Conservation (phyloP, 1,140 invertebrate species). For the Hirudo medicinalis region DNA sequence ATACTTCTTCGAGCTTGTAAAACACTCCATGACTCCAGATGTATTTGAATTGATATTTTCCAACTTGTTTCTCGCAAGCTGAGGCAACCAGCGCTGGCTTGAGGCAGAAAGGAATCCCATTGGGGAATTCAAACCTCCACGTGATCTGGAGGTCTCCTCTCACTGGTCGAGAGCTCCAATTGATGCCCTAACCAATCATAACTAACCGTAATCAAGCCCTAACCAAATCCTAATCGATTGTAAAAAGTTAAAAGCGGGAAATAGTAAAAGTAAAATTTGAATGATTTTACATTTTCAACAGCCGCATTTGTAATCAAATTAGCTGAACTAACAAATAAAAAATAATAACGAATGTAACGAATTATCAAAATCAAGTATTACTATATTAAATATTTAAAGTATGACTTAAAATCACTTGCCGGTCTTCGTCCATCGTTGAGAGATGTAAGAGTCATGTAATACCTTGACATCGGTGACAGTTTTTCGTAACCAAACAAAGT, state of each 20-base stretch:
- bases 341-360: too few relatives aligned
- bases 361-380: too few relatives aligned
- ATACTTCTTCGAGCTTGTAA: not conserved
- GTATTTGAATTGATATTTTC: not conserved
- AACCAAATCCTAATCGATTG: not conserved
- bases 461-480: not conserved
- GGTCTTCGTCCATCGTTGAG: not conserved
- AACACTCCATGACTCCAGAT: not conserved
- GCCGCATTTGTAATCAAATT: not conserved
- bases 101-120: not conserved
- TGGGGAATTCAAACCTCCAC: constrained; percentile 14
- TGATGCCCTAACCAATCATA: constrained; percentile 2
- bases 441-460: not conserved
- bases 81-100: not conserved
- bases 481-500: not conserved
- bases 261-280: too few relatives aligned
- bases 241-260: too few relatives aligned
- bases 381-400: too few relatives aligned
- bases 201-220: too few relatives aligned
- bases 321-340: not conserved
- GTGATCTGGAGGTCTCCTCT: constrained; percentile 14
- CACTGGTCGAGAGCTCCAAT: constrained; percentile 10
- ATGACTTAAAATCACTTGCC: not conserved
- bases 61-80: not conserved
- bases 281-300: not conserved